A percentile compares a stretch with the other conserved stretches of the same genome.
Conservation (phyloP, 2,888 invertebrate genomes). For the Drosophila nr. perissopoda region DNA sequence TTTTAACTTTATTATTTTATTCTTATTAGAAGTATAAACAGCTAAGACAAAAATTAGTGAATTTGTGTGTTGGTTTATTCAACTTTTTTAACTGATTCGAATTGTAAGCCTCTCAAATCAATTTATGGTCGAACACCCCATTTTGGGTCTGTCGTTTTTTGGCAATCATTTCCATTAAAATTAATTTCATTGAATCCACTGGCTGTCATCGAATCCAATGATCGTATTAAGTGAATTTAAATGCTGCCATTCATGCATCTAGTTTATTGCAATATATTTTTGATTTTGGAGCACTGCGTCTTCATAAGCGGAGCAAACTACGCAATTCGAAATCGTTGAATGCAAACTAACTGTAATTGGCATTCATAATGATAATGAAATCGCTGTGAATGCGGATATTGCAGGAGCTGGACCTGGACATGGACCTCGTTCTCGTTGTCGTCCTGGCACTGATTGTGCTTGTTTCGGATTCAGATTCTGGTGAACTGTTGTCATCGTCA, state of each 20-base stretch:
- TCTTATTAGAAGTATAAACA: not conserved
- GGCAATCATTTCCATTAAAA: not conserved
- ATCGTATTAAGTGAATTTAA: not conserved
- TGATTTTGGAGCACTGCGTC: not conserved
- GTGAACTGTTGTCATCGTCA: constrained; percentile 22
- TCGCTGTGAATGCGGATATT: constrained; percentile 22
- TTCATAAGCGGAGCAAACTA: constrained; percentile 53
- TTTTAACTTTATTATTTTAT: not conserved
- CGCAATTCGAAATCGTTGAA: constrained; percentile 68
- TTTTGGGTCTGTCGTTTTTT: not conserved
- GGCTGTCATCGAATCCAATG: not conserved
- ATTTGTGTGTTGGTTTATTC: not conserved
- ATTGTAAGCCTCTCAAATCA: not conserved
- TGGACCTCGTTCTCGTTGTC: constrained; percentile 1
- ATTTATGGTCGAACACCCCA: not conserved
- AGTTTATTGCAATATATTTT: constrained; percentile 7
- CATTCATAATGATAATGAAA: constrained; percentile 71
- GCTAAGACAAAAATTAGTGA: not conserved
- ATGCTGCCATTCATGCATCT: not conserved
- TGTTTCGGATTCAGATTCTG: constrained; percentile 10
- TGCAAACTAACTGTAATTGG: constrained; percentile 68
- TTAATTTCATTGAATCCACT: not conserved
- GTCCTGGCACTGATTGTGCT: constrained; percentile 4
- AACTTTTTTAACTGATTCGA: not conserved
- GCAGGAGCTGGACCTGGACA: constrained; percentile 2